Conservation (phyloP, 1,140 invertebrate genomes). For the Cyclargus thomasi region DNA sequence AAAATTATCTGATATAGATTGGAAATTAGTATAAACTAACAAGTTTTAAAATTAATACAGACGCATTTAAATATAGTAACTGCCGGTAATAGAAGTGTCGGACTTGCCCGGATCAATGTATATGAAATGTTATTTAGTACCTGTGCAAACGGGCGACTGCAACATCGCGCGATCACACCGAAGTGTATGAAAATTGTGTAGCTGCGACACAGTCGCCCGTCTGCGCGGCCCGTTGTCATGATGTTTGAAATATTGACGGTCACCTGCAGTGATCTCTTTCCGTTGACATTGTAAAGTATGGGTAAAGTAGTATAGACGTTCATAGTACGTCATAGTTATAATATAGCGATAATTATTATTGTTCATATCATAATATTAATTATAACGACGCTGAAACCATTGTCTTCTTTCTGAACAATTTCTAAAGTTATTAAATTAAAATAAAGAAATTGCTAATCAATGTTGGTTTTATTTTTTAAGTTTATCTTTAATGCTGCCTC, state of each 20-base stretch:
- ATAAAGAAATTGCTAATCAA: constrained; percentile 74
- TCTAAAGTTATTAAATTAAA: constrained; percentile 77
- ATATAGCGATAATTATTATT: constrained; percentile 73
- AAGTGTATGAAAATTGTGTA: too few species aligned
- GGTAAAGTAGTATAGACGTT: constrained; percentile 52
- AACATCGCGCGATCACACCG: too few species aligned
- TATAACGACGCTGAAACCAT: constrained; percentile 69
- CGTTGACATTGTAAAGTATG: constrained; percentile 43
- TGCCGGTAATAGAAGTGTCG: too few species aligned
- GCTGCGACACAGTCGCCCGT: too few species aligned
- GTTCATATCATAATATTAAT: constrained; percentile 76
- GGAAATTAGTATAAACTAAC: too few species aligned
- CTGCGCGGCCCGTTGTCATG: background rate
- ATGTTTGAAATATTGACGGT: constrained; percentile 40
- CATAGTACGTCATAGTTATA: constrained; percentile 63
- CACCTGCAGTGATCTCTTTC: constrained; percentile 28
- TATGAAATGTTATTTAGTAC: too few species aligned
- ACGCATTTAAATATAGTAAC: too few species aligned
- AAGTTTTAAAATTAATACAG: too few species aligned
- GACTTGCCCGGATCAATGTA: too few species aligned
- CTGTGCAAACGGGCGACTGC: too few species aligned
- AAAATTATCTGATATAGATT: too few species aligned
- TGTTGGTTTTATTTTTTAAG: constrained; percentile 43
- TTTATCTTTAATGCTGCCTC: too few species aligned
- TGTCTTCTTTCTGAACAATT: constrained; percentile 77